Evolutionary conservation across 2,113 vertebrate species (phyloP), one percentile per base, ranked within the genome.

Genomic region (Megaleporinus macrocephalus): DNA sequence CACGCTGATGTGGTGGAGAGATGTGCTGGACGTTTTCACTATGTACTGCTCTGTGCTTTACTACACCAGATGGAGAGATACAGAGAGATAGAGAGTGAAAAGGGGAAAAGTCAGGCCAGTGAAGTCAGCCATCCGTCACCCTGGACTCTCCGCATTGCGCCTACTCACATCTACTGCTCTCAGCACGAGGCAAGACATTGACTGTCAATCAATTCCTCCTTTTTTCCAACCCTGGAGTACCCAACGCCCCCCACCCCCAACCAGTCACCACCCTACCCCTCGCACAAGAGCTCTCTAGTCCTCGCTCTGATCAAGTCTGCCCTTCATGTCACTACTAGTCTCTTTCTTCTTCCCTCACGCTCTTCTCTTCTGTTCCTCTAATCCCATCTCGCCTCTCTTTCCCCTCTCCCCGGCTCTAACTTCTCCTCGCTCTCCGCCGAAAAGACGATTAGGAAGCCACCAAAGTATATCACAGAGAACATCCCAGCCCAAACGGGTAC

Each of bases 121-220:
- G 36, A 77, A 73, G 66, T 79, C 66, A 70, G 51, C 27, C 51
- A 83, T 57, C 71, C 15, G 26, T 85, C 75, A 85, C 27, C 44
- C 84, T 13, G 24, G 15, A n/a, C 77, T 82, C 72, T 71, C 80
- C 82, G 80, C 80, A 79, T 41, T 85, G 84, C 79, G 57, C 76
- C 69, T 80, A 73, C 73, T 77, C 70, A 75, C 53, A 59, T 81
- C 49, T 16, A 29, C 29, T 78, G 65, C 75, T 78, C 74, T 73
- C 69, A 78, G 62, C 27, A 78, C 36, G 22, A 73, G 33, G 44
- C 29, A 24, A 83, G 66, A 53, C 62, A 18, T 51, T 57, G 49
- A 62, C 76, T 79, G 86, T 87, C 86, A 83, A 76, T 87, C 68
- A 84, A 27, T 49, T 30, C 57, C 69, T 69, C 27, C 44, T 62